Base-by-base conservation (phyloP, 1,140 invertebrate species). In the Drosophila ogumai region DNA sequence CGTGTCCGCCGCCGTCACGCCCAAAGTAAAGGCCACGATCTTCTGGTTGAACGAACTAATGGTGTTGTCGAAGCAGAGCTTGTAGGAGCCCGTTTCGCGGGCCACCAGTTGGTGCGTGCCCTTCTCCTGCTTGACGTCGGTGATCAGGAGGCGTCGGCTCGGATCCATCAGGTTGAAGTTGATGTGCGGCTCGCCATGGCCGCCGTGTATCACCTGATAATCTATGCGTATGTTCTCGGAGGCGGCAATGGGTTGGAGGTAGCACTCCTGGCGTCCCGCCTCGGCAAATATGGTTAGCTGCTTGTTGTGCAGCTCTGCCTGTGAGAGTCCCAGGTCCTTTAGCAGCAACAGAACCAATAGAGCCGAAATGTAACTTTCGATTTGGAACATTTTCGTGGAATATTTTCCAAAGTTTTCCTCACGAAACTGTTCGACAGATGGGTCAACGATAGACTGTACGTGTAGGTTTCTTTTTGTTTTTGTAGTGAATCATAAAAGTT, bases 31-130 rank as follows among this genome's bases (percentile, higher is more conserved):
- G 95, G 90, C 96, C 96, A 17, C 97, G 94, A 64, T 96, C 94
- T 97, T 98, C 15, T 93, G 92, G 73, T 95, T 96, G 84, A 96
- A 96, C 0, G 94, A 94, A 79, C 96, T 97, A 80, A 96, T 96
- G 2, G 94, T 95, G 82, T 98, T 98, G 81, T 97, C 96, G 81
- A 97, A 97, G 84, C 97, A 98, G 65, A 97, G 94, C 82, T 94
- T 94, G 81, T 96, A 96, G 76, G 96, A 95, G 4, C 96, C 97
- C 36, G 94, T 93, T 50, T 94, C 87, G 2, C 90, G 92, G 3
- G 92, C 93, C 64, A 93, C 93, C 57, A 93, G 93, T 78, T 94
- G 93, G 81, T 96, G 95, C 12, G 93, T 93, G 73, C 94, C 95
- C 25, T 95, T 56, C 19, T 36, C 44, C 82, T 95, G 95, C 76